A percentile compares a stretch with the other conserved stretches of the same genome.
phyloP scores from a whole-genome alignment of 2,797 vertebrate species.

The Distichodus sexfasciatus region DNA sequence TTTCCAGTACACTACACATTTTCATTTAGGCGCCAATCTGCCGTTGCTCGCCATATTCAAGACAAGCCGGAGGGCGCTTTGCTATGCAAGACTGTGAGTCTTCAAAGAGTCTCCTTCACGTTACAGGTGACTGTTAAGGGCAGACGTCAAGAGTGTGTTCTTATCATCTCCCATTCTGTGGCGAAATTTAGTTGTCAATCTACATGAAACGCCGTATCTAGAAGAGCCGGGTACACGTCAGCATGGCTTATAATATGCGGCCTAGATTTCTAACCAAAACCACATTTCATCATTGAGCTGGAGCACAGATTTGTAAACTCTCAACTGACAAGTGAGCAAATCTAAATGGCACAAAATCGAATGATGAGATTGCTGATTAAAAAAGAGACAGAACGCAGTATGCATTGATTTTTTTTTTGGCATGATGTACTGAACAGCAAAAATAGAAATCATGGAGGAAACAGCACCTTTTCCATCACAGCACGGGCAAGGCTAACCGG shows the following conservation, averaged over 20 bases:
- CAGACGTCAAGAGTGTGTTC: not conserved
- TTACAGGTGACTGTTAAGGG: not conserved
- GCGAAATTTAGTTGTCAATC: not conserved
- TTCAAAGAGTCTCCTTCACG: constrained; percentile 1
- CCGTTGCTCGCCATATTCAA: not conserved
- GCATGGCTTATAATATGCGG: not conserved
- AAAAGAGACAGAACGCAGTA: too few relatives aligned
- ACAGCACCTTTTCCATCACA: constrained; percentile 70
- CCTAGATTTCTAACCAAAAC: not conserved
- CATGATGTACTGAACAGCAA: not conserved
- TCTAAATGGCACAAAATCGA: too few relatives aligned
- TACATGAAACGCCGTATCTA: not conserved
- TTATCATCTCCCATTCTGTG: not conserved
- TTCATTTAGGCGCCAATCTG: not conserved
- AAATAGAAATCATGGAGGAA: not conserved
- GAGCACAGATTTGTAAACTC: too few relatives aligned
- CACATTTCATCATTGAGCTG: too few relatives aligned
- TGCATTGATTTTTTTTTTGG: not conserved
- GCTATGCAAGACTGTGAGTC: not conserved
- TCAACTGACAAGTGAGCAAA: too few relatives aligned
- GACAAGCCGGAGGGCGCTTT: not conserved
- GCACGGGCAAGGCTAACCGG: constrained; percentile 71
- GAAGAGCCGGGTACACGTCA: not conserved
- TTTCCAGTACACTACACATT: not conserved
- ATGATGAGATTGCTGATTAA: too few relatives aligned